phyloP scores from a whole-genome alignment of 1,140 invertebrate genomes.

The Cepaea nemoralis region DNA sequence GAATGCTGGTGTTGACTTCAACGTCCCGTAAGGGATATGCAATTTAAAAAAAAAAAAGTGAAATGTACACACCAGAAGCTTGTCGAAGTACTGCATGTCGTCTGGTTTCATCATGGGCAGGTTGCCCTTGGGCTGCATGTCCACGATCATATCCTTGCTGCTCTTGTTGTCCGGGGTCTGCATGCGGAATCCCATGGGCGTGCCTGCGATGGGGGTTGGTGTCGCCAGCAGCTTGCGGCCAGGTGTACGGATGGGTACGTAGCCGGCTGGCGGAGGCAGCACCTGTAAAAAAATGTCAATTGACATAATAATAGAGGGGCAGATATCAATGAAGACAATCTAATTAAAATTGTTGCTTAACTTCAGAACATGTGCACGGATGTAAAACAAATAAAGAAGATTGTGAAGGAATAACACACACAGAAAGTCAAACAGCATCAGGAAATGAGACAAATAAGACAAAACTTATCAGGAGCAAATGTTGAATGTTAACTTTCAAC shows the following conservation, averaged over 20 bases:
- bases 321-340: no score
- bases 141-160: slow-evolving; percentile 83
- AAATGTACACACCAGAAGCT: slow-evolving; percentile 81
- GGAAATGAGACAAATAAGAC: no score
- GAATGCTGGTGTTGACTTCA: no score
- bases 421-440: no score
- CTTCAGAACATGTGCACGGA: no score
- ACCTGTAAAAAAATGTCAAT: slow-evolving; percentile 55
- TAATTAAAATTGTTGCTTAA: no score
- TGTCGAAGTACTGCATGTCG: slow-evolving; percentile 99
- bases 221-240: slow-evolving; percentile 96
- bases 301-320: background rate
- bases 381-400: no score
- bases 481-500: no score
- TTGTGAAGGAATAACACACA: no score
- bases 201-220: slow-evolving; percentile 92
- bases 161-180: slow-evolving; percentile 74
- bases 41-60: no score
- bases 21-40: no score
- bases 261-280: slow-evolving; percentile 94
- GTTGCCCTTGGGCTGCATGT: slow-evolving; percentile 97
- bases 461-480: no score
- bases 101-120: slow-evolving; percentile 99
- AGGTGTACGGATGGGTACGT: slow-evolving; percentile 97
- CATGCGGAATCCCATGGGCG: slow-evolving; percentile 96